Percentiles rank a stretch among this genome's conserved stretches.
Conservation (phyloP, 1,140 invertebrate species). For the Cotesia chilonis region DNA sequence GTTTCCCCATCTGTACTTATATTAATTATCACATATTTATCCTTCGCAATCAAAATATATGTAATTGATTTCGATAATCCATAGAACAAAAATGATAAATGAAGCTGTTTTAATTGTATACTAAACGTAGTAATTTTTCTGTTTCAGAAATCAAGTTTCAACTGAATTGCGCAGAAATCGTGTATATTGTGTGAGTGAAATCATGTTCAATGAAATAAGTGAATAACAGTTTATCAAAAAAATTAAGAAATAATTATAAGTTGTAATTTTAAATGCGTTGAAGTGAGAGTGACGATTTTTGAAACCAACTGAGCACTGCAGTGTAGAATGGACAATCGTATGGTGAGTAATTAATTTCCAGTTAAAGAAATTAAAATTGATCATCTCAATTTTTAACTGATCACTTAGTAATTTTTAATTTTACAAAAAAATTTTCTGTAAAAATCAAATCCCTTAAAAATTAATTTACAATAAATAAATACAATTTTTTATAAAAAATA, state of each 20-base stretch:
- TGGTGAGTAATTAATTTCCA: conserved; percentile 5
- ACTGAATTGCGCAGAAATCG: background rate
- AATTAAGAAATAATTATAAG: background rate
- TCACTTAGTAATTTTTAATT: too few species aligned
- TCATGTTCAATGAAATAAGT: conserved; percentile 8
- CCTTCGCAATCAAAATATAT: too few species aligned
- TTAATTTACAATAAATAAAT: too few species aligned
- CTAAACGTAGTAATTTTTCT: background rate
- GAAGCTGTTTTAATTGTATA: background rate
- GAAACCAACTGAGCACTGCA: background rate
- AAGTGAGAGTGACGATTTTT: background rate
- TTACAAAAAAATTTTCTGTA: too few species aligned
- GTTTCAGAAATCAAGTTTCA: conserved; percentile 20
- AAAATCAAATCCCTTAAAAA: too few species aligned
- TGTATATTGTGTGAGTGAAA: conserved; percentile 13
- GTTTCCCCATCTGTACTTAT: too few species aligned
- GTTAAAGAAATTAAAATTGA: background rate
- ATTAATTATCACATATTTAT: too few species aligned
- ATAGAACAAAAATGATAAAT: background rate
- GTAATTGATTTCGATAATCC: background rate
- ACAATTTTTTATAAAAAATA: too few species aligned
- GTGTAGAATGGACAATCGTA: background rate
- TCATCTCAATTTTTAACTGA: too few species aligned
- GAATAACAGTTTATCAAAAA: background rate
- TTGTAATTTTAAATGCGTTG: background rate